Conservation (phyloP, 2,113 vertebrate species). For the Peromyscus maniculatus region DNA sequence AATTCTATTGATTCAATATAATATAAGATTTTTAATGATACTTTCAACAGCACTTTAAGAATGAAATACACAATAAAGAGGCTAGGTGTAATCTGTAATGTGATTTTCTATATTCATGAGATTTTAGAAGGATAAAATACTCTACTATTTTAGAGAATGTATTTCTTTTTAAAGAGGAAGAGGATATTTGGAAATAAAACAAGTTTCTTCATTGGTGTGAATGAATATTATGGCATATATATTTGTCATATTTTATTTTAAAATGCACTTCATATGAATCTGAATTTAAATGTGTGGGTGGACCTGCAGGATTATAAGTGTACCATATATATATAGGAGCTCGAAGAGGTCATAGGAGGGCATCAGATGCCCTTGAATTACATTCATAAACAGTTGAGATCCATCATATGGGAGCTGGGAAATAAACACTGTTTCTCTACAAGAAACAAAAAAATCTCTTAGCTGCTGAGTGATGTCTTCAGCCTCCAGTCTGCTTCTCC, state of each 20-base stretch:
- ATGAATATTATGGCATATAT: neutral
- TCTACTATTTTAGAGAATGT: neutral
- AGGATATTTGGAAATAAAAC: neutral
- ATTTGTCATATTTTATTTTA: neutral
- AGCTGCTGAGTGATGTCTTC: neutral
- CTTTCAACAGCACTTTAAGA: neutral
- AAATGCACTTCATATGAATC: neutral
- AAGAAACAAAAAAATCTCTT: neutral
- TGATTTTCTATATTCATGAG: neutral
- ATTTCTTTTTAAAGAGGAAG: neutral
- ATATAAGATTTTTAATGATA: neutral
- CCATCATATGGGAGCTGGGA: neutral
- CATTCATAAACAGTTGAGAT: neutral
- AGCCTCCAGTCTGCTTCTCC: neutral
- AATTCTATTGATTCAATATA: neutral
- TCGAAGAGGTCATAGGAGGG: neutral
- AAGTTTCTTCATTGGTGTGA: neutral
- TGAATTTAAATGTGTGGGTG: neutral
- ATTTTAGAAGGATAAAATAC: neutral
- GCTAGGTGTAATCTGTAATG: neutral
- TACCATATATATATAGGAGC: neutral
- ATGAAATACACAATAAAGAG: neutral
- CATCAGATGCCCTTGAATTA: neutral
- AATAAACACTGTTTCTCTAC: neutral
- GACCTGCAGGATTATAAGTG: neutral